Percentiles rank a stretch among this genome's conserved stretches.
These are phyloP conservation scores for Tonatia bakeri DNA, from an alignment of 2,113 vertebrate species.

Conservation along the genomic window DNA sequence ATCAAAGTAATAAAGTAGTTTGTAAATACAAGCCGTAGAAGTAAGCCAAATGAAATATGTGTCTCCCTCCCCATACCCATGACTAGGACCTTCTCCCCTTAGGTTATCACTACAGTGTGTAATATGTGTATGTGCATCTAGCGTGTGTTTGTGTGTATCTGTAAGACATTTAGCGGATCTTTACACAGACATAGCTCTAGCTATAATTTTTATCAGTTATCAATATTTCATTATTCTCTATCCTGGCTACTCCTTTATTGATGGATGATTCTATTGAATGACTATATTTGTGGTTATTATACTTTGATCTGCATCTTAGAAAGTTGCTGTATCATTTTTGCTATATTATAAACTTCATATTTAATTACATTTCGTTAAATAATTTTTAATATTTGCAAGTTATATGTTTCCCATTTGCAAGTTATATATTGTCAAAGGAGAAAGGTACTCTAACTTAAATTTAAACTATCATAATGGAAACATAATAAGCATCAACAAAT, in stretches of 20 bases:
- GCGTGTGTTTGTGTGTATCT: not conserved
- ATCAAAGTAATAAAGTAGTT: not conserved
- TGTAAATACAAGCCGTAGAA: not conserved
- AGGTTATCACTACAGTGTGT: not conserved
- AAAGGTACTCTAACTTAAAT: not conserved
- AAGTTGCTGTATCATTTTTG: conserved; percentile 17
- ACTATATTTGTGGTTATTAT: not conserved
- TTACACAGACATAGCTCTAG: not conserved
- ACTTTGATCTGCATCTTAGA: not conserved
- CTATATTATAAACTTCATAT: not conserved
- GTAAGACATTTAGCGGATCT: not conserved
- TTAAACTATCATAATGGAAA: not conserved
- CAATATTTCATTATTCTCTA: not conserved
- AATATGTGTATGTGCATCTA: not conserved
- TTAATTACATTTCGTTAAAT: not conserved
- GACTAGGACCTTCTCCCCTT: not conserved
- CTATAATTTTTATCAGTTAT: not conserved
- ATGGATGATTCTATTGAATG: not conserved
- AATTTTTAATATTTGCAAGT: not conserved
- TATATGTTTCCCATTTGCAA: not conserved
- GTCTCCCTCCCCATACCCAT: not conserved
- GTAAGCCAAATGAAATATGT: not conserved
- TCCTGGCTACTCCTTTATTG: not conserved
- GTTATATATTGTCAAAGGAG: not conserved
- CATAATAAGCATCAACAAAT: not conserved